These are phyloP conservation scores for Pediacus dermestoides DNA, from an alignment of 2,888 invertebrate species.

Conservation along the genomic window DNA sequence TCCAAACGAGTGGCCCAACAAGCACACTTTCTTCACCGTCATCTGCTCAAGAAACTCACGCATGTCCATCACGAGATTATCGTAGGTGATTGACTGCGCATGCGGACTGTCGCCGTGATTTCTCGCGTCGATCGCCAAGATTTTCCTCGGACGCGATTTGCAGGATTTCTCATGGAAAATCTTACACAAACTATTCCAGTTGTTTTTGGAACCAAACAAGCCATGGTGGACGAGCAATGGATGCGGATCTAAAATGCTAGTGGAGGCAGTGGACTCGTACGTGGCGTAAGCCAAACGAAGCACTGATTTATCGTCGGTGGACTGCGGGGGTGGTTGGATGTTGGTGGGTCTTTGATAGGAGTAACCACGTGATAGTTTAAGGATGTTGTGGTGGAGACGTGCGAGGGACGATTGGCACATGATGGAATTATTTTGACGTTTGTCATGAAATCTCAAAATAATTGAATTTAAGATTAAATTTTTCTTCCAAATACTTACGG, in stretches of 20 bases:
- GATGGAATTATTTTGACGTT: too few species aligned
- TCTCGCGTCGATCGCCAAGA: constrained; percentile 81
- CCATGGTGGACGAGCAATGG: constrained; percentile 87
- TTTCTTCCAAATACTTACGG: constrained; percentile 55
- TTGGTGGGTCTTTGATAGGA: too few species aligned
- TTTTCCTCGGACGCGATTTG: constrained; percentile 63
- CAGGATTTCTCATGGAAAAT: constrained; percentile 51
- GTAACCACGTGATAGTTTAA: too few species aligned
- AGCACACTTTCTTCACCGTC: constrained; percentile 60
- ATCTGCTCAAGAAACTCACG: constrained; percentile 61
- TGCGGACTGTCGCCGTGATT: constrained; percentile 96
- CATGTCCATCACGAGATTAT: constrained; percentile 73
- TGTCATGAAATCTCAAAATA: too few species aligned
- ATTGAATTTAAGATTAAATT: too few species aligned
- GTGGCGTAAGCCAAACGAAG: constrained; percentile 68
- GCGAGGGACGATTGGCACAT: too few species aligned
- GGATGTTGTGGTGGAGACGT: too few species aligned
- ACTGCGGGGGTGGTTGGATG: too few species aligned
- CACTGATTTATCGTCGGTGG: too few species aligned
- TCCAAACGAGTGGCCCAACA: constrained; percentile 94
- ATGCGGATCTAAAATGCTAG: constrained; percentile 38
- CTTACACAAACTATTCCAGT: constrained; percentile 83
- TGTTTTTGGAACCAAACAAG: constrained; percentile 79
- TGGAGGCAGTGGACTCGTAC: constrained; percentile 56
- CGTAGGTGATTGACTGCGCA: constrained; percentile 66